Percentiles rank a stretch among this genome's conserved stretches.
These are phyloP conservation scores for Bothrops jararaca DNA, from an alignment of 2,113 vertebrate species.

Conservation along the genomic window DNA sequence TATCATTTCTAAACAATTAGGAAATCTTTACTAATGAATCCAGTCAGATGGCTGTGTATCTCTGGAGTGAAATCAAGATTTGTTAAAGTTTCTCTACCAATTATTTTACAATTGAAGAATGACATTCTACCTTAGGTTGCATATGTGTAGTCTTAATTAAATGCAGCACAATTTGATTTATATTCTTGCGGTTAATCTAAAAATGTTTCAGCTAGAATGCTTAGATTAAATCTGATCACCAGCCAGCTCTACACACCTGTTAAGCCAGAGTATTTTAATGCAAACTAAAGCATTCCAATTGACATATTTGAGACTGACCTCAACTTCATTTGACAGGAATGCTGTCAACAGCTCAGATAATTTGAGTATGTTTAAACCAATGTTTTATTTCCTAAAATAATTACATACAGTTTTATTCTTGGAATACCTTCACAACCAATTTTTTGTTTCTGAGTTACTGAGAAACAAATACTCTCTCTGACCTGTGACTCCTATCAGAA, in stretches of 20 bases:
- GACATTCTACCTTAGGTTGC: slow-evolving; percentile 17
- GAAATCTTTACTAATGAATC: slow-evolving; percentile 23
- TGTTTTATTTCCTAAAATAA: not conserved
- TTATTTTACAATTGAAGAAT: not conserved
- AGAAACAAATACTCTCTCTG: not conserved
- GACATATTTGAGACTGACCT: not conserved
- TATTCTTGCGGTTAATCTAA: slow-evolving; percentile 19
- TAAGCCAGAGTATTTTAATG: slow-evolving; percentile 1
- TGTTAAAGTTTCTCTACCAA: slow-evolving; percentile 23
- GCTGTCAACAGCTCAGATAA: not conserved
- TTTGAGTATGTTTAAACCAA: not conserved
- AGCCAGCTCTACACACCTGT: slow-evolving; percentile 13
- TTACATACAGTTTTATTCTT: not conserved
- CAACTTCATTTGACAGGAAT: not conserved
- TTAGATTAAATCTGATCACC: slow-evolving; percentile 8
- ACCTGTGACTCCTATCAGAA: not conserved
- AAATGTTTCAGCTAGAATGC: slow-evolving; percentile 14
- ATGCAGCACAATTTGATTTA: slow-evolving; percentile 22
- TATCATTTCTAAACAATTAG: slow-evolving; percentile 27
- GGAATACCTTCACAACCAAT: not conserved
- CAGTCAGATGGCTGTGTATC: slow-evolving; percentile 13
- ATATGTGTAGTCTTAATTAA: slow-evolving; percentile 15
- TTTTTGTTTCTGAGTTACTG: not conserved
- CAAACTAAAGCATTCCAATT: slow-evolving; percentile 7
- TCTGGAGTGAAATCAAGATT: slow-evolving; percentile 22